phyloP scores from a whole-genome alignment of 2,797 vertebrate species.

The Galagoides demidoff region DNA sequence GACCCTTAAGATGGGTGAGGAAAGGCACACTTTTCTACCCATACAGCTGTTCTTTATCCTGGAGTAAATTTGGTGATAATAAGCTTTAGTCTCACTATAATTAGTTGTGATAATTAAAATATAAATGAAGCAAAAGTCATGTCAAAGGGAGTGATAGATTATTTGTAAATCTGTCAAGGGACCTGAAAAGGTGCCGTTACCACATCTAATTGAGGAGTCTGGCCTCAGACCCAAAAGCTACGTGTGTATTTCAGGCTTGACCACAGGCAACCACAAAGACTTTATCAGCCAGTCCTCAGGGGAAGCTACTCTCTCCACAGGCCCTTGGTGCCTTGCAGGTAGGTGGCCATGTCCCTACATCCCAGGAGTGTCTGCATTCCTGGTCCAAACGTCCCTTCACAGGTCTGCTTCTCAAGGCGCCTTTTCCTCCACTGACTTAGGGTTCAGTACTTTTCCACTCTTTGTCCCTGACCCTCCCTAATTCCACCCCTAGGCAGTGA shows the following conservation, averaged over 20 bases:
- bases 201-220: not conserved
- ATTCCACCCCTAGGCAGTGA: not conserved
- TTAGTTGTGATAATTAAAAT: not conserved
- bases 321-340: not conserved
- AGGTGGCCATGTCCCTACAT: not conserved
- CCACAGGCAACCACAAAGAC: not conserved
- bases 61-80: constrained; percentile 38
- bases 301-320: not conserved
- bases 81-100: not conserved
- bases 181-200: not conserved
- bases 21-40: not conserved
- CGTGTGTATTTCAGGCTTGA: not conserved
- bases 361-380: not conserved
- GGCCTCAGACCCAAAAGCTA: not conserved
- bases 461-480: not conserved
- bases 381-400: not conserved
- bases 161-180: not conserved
- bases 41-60: not conserved
- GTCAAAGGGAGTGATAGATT: not conserved
- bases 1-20: not conserved
- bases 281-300: not conserved
- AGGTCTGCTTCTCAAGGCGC: not conserved
- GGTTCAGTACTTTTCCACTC: not conserved
- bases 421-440: not conserved
- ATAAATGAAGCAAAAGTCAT: not conserved